Evolutionary conservation across 2,113 vertebrate species (phyloP).

Genomic region (Recurvirostra avosetta): DNA sequence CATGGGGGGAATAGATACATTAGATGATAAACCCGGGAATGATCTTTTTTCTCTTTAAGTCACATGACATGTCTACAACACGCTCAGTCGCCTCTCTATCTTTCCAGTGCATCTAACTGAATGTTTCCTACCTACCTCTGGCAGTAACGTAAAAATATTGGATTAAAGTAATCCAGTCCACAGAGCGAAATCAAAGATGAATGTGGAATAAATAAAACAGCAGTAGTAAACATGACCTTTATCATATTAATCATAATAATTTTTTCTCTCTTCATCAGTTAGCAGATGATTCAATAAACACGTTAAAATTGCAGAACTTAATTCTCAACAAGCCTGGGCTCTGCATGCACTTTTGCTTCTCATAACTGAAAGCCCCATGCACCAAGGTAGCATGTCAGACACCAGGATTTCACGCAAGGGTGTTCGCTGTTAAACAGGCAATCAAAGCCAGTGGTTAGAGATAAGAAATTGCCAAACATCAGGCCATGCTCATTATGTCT

Average conservation of each 20-base stretch:
- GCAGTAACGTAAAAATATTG: neutral
- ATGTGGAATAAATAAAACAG: neutral
- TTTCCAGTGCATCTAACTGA: neutral
- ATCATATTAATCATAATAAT: neutral
- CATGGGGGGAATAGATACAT: neutral
- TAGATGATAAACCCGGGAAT: neutral
- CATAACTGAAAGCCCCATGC: neutral
- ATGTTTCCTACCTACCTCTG: neutral
- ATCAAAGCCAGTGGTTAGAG: neutral
- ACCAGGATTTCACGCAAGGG: neutral
- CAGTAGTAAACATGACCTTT: neutral
- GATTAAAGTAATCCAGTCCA: neutral
- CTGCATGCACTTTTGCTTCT: neutral
- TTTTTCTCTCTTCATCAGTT: neutral
- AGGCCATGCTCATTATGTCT: slow-evolving; percentile 28
- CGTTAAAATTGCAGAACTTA: neutral
- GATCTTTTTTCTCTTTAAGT: neutral
- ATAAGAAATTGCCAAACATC: slow-evolving; percentile 6
- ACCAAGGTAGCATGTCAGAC: fast-evolving
- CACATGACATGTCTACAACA: neutral
- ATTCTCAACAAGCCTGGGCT: neutral
- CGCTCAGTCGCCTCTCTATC: neutral
- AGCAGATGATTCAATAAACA: neutral
- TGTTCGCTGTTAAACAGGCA: neutral
- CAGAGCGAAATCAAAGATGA: neutral